phyloP scores from a whole-genome alignment of 2,888 invertebrate species.

The Theristus sp. region DNA sequence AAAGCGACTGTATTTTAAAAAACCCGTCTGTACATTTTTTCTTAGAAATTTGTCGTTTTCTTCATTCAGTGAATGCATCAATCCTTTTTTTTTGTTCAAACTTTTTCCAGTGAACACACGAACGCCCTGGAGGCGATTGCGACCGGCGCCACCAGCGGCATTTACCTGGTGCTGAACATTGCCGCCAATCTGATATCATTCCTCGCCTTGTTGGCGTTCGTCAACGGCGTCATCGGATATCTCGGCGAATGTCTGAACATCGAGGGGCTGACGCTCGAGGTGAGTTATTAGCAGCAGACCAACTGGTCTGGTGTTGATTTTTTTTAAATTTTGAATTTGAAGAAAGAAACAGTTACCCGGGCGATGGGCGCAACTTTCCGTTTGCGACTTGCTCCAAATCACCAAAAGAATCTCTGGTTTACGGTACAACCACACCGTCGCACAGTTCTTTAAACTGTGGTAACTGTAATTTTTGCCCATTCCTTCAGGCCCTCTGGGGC shows the following conservation, averaged over 20 bases:
- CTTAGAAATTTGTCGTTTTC: too few species aligned
- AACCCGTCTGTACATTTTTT: too few species aligned
- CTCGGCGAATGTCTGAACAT: constrained; percentile 39
- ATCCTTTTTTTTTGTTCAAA: too few species aligned
- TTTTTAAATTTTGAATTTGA: not conserved
- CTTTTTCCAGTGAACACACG: constrained; percentile 46
- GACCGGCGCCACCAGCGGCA: constrained; percentile 61
- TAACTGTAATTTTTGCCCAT: not conserved
- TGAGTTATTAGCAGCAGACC: not conserved
- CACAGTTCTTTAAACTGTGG: not conserved
- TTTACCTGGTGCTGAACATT: constrained; percentile 59
- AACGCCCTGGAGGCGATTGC: constrained; percentile 74
- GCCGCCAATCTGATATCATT: constrained; percentile 74
- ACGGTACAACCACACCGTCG: too few species aligned
- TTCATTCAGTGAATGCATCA: too few species aligned
- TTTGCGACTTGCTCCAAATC: too few species aligned
- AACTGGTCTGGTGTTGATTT: not conserved
- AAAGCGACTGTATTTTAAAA: too few species aligned
- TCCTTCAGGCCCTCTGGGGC: constrained; percentile 13
- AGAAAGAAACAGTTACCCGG: too few species aligned
- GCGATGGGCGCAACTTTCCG: too few species aligned
- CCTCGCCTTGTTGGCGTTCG: constrained; percentile 59
- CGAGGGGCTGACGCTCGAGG: constrained; percentile 35
- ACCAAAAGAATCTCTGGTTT: too few species aligned
- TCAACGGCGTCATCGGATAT: constrained; percentile 60